These are phyloP conservation scores for Apamea epomidion DNA, from an alignment of 2,888 invertebrate species.

Conservation along the genomic window DNA sequence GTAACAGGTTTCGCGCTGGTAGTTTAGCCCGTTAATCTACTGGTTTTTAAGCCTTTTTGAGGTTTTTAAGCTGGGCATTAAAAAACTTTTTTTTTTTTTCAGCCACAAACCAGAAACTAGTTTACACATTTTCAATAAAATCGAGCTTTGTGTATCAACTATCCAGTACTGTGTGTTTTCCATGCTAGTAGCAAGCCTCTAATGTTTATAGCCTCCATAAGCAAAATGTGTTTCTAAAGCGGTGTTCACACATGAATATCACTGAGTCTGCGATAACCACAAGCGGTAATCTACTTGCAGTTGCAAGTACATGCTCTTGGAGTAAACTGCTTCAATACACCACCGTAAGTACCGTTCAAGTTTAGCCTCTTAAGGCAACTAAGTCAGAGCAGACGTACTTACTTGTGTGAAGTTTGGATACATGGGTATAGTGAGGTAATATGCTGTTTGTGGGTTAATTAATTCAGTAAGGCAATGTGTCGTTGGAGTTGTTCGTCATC, in stretches of 20 bases:
- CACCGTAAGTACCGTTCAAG: conserved; percentile 47
- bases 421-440: background rate
- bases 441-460: conserved; percentile 30
- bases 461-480: conserved; percentile 4
- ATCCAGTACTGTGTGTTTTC: background rate
- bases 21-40: background rate
- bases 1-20: background rate
- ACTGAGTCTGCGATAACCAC: conserved; percentile 40
- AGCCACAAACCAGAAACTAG: background rate
- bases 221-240: conserved; percentile 45
- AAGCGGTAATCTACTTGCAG: conserved; percentile 55
- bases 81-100: background rate
- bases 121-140: background rate
- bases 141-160: background rate
- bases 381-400: conserved; percentile 36
- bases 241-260: conserved; percentile 42
- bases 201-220: conserved; percentile 19
- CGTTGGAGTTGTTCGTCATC: background rate
- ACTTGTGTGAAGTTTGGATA: conserved; percentile 22
- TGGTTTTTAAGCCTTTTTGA: background rate
- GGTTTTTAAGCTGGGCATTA: background rate
- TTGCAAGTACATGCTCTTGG: conserved; percentile 26
- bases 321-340: conserved; percentile 52
- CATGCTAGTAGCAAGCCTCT: background rate
- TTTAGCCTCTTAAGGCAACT: conserved; percentile 55